Percentiles rank a stretch among this genome's conserved stretches.
Conservation (phyloP, 2,113 vertebrate genomes). For the Grantiella picta region DNA sequence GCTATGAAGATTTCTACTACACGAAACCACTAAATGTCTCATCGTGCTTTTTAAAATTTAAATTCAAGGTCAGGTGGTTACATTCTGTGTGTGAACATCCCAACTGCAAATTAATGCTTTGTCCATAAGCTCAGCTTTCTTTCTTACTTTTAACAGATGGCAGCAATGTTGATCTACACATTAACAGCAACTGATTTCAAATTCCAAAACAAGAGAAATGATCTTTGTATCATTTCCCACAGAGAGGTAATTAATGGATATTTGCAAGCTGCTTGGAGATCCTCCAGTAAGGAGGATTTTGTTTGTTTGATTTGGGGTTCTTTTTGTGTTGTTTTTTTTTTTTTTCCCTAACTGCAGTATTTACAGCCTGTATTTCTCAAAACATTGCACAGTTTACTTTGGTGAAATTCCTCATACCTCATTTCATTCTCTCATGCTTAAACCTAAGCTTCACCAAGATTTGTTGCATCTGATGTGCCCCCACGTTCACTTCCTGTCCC, state of each 20-base stretch:
- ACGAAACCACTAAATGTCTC: neutral
- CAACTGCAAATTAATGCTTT: neutral
- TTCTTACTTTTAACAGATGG: slow-evolving; percentile 10
- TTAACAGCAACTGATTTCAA: slow-evolving; percentile 13
- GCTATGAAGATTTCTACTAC: neutral
- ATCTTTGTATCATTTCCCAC: slow-evolving; percentile 25
- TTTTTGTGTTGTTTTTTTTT: neutral
- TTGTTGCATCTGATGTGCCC: neutral
- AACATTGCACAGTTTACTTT: neutral
- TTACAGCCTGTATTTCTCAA: neutral
- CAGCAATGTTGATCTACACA: neutral
- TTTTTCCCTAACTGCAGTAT: neutral
- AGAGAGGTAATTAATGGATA: slow-evolving; percentile 42
- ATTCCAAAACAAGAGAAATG: slow-evolving; percentile 22
- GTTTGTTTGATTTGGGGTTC: neutral
- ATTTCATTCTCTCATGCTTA: neutral
- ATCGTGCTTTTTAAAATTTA: neutral
- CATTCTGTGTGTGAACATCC: neutral
- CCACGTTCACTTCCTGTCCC: neutral
- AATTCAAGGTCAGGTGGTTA: neutral
- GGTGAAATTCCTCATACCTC: neutral
- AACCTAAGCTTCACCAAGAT: neutral
- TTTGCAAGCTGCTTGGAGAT: slow-evolving; percentile 33
- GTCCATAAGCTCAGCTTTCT: neutral
- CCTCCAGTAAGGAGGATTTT: neutral